Evolutionary conservation across 2,113 vertebrate genomes (phyloP), one percentile per base, ranked within the genome.

Genomic region (Myrmophylax atrothorax): DNA sequence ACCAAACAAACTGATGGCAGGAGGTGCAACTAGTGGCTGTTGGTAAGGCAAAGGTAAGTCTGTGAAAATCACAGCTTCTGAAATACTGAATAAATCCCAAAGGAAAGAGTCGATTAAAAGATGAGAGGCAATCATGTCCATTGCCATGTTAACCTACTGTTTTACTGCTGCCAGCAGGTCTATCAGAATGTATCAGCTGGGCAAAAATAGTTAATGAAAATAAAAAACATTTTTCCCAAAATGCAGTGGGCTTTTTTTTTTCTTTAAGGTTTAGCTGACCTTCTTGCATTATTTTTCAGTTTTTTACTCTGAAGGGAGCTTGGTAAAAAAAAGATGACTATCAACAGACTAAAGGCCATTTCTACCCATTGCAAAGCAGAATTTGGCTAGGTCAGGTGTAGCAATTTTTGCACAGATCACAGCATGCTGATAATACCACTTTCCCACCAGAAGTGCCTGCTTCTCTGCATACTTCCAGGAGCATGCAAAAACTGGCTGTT

Each of bases 221-320:
- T 44, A 11, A 38, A 28, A 68, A 87, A 18, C 12, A 69, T 69
- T 85, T 80, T 1, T 10, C 14, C 18, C 15, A 33, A 52, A 68
- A 6, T 19, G 3, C 12, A 5, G 19, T 16, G 47, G 12, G 17
- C 4, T 8, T 8, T 40, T 63, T 6, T 14, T 1, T 14, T 20
- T 14, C 35, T 69, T 25, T 10, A 79, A 69, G 9, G 29, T 31
- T 84, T 80, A 91, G 83, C n/a, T 53, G 40, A 85, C 4, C 0
- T 89, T 84, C 64, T 83, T 75, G 38, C 19, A 66, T 29, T 53
- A 26, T 50, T 84, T 69, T 5, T 35, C 40, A 31, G 2, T 33
- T 47, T 74, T 75, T 76, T 19, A 10, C 28, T 88, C 46, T 83
- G 37, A 90, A 49, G 19, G 38, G 33, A 92, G 11, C 6, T 53